Conservation (phyloP, 1,140 invertebrate species). For the Apolygus lucorum region DNA sequence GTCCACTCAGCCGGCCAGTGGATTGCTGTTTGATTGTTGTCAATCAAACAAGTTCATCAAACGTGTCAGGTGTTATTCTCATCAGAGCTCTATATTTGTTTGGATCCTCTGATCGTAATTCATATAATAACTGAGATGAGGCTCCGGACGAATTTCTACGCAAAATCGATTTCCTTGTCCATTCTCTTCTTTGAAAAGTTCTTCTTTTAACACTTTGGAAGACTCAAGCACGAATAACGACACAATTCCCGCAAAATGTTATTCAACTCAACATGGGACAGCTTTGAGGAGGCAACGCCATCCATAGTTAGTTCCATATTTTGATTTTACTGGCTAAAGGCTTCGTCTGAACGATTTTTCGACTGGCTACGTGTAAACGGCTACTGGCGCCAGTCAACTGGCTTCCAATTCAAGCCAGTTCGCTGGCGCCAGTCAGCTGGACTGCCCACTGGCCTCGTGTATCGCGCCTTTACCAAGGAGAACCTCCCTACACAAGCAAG, state of each 20-base stretch:
- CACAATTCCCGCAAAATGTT: not conserved
- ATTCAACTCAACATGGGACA: not conserved
- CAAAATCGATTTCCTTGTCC: conserved; percentile 1
- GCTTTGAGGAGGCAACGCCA: not conserved
- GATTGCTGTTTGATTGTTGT: not conserved
- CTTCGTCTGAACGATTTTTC: too few species aligned
- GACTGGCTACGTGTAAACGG: too few species aligned
- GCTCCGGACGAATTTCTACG: not conserved
- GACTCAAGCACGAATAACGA: not conserved
- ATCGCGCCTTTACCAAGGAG: too few species aligned
- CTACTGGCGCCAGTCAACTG: too few species aligned
- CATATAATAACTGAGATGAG: conserved; percentile 2
- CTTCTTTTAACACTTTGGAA: not conserved
- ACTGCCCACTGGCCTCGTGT: too few species aligned
- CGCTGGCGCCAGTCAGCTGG: too few species aligned
- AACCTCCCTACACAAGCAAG: too few species aligned
- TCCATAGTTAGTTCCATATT: too few species aligned
- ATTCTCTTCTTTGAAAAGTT: not conserved
- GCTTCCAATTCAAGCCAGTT: too few species aligned
- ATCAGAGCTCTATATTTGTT: not conserved
- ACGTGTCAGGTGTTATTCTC: not conserved
- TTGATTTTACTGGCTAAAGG: too few species aligned
- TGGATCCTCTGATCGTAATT: not conserved
- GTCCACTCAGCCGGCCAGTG: not conserved
- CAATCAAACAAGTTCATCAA: not conserved